Evolutionary conservation across 2,888 invertebrate species (phyloP).

Genomic region (Cantharis rufa): DNA sequence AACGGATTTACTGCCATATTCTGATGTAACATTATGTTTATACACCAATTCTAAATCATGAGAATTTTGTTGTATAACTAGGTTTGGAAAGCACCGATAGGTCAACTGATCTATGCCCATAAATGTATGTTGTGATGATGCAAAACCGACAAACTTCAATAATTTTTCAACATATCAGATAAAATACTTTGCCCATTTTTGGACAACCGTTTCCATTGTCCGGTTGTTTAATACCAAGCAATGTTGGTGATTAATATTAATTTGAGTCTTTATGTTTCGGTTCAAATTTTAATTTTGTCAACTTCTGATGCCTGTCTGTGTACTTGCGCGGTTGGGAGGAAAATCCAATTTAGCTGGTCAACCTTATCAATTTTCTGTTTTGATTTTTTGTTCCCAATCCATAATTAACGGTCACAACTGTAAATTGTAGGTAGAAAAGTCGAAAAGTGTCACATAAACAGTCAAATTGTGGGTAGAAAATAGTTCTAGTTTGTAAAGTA

Average conservation of each 20-base stretch:
- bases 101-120: background rate
- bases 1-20: background rate
- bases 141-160: background rate
- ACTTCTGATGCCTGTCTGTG: too few species aligned
- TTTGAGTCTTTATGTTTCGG: background rate
- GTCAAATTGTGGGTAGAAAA: background rate
- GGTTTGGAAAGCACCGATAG: constrained; percentile 1
- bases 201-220: background rate
- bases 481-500: background rate
- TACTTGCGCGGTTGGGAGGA: background rate
- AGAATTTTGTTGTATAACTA: constrained; percentile 4
- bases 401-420: background rate
- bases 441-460: background rate
- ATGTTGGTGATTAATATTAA: background rate
- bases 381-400: background rate
- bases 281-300: background rate
- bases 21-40: constrained; percentile 2
- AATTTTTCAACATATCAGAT: background rate
- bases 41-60: background rate
- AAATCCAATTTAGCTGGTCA: background rate
- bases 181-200: background rate
- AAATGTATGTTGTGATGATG: background rate
- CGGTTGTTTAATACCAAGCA: background rate
- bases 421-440: background rate
- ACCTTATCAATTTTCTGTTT: background rate